Percentiles rank a stretch among this genome's conserved stretches.
phyloP scores from a whole-genome alignment of 2,888 invertebrate genomes.

The Euplagia quadripunctaria region DNA sequence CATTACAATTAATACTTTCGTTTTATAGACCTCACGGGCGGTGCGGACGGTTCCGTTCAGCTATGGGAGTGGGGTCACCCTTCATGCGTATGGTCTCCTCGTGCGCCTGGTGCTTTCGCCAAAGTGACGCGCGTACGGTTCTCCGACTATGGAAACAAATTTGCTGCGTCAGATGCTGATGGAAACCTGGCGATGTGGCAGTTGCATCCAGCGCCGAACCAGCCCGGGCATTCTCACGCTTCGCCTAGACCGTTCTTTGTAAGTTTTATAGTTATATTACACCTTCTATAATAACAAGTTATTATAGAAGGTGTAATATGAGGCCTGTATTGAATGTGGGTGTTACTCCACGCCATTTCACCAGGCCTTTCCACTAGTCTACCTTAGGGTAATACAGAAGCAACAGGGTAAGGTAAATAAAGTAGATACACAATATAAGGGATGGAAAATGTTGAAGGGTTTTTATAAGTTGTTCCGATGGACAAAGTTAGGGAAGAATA shows the following conservation, averaged over 20 bases:
- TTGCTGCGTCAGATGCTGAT: constrained; percentile 99
- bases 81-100: constrained; percentile 95
- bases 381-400: no score
- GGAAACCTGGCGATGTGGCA: constrained; percentile 98
- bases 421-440: no score
- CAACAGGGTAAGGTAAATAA: no score
- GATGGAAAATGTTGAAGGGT: no score
- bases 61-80: constrained; percentile 99
- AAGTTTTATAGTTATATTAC: constrained; percentile 74
- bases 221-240: constrained; percentile 86
- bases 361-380: no score
- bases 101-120: constrained; percentile 97
- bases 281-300: neutral
- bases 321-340: no score
- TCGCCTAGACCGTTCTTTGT: constrained; percentile 94
- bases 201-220: constrained; percentile 90
- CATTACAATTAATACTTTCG: neutral
- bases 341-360: no score
- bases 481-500: no score
- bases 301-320: no score
- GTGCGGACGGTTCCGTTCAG: constrained; percentile 98
- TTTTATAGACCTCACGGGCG: constrained; percentile 94
- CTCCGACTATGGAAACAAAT: constrained; percentile 99
- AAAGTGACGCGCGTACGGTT: constrained; percentile 98
- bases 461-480: no score